phyloP scores from a whole-genome alignment of 2,797 vertebrate genomes.

The Buphagus erythrorhynchus region DNA sequence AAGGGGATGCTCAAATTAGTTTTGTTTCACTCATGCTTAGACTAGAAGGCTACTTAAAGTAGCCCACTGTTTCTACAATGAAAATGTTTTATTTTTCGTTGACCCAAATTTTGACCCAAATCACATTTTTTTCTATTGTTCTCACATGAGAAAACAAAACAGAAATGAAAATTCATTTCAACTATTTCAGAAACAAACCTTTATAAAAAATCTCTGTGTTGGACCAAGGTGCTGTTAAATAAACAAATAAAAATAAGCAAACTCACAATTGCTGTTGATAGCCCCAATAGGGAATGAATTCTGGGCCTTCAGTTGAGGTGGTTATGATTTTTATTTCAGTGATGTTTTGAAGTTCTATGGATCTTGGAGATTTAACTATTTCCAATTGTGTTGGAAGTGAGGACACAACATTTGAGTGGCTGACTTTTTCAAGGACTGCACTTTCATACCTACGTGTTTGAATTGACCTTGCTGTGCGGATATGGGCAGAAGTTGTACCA shows the following conservation, averaged over 20 bases:
- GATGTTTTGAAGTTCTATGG: neutral
- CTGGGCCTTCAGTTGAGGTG: neutral
- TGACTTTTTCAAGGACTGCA: neutral
- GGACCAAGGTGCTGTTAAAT: neutral
- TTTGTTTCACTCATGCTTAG: neutral
- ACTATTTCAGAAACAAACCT: neutral
- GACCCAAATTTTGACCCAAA: slow-evolving; percentile 38
- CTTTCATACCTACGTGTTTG: neutral
- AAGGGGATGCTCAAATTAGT: neutral
- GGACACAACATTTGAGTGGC: neutral
- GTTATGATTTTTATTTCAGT: neutral
- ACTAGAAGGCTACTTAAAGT: neutral
- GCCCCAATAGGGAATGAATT: neutral
- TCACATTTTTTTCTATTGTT: neutral
- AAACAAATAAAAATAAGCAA: neutral
- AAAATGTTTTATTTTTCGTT: neutral
- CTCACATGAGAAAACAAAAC: neutral
- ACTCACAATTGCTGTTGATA: neutral
- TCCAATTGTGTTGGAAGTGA: neutral
- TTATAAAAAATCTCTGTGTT: neutral
- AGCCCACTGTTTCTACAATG: neutral
- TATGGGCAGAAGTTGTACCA: neutral
- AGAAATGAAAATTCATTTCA: neutral
- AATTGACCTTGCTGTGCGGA: neutral
- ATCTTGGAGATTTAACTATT: neutral